phyloP scores from a whole-genome alignment of 1,140 invertebrate species.

The Andricus grossulariae region DNA sequence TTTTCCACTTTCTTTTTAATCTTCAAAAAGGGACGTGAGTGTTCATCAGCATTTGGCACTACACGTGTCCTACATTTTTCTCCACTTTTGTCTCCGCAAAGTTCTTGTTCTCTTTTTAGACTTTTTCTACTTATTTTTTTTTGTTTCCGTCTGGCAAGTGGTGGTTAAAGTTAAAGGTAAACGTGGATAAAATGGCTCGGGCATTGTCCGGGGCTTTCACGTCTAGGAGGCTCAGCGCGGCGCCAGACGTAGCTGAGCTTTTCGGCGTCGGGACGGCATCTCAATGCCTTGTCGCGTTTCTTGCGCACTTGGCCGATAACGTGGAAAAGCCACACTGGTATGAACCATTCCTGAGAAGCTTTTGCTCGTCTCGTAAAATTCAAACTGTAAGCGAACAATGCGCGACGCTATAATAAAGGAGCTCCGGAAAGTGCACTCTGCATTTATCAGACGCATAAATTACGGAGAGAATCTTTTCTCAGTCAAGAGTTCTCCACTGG shows the following conservation, averaged over 20 bases:
- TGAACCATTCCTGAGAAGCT: constrained; percentile 26
- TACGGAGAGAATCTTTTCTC: not conserved
- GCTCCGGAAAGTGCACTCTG: constrained; percentile 1
- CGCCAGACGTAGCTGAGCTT: constrained; percentile 43
- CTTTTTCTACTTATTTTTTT: no score
- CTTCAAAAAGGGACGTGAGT: no score
- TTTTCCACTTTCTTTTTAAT: no score
- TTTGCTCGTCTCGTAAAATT: constrained; percentile 9
- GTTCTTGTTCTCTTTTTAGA: no score
- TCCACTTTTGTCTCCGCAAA: no score
- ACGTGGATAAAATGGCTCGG: constrained; percentile 15
- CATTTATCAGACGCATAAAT: constrained; percentile 28
- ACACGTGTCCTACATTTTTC: no score
- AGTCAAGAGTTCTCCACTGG: not conserved
- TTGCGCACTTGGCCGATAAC: constrained; percentile 34
- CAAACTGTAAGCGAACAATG: not conserved
- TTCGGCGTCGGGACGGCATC: constrained; percentile 50
- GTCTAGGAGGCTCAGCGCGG: constrained; percentile 60
- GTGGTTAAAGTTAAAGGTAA: no score
- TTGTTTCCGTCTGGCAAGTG: no score
- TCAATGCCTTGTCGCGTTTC: constrained; percentile 36
- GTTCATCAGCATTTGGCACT: no score
- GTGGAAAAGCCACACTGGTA: constrained; percentile 31
- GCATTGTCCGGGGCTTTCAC: constrained; percentile 50
- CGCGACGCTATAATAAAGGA: not conserved